Conservation (phyloP, 2,113 vertebrate species). For the Poecile atricapillus region DNA sequence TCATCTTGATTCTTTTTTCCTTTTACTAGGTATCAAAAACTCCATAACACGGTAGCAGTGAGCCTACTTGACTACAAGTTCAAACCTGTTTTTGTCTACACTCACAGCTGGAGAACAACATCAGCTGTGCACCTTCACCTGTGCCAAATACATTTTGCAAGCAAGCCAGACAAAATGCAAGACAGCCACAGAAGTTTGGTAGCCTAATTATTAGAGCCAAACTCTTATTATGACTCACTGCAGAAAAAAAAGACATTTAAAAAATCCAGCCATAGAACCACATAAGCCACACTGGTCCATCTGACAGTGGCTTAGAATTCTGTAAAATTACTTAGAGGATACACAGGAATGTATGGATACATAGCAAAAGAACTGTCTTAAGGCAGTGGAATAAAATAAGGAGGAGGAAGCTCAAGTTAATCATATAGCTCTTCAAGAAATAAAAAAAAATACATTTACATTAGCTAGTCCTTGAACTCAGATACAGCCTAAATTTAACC, state of each 20-base stretch:
- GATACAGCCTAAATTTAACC: neutral
- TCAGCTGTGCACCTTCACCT: neutral
- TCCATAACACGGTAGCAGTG: neutral
- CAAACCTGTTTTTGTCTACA: neutral
- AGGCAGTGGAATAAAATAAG: neutral
- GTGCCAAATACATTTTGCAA: neutral
- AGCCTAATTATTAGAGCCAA: neutral
- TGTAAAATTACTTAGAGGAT: neutral
- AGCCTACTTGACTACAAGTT: neutral
- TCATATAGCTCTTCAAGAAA: neutral
- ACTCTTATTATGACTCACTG: neutral
- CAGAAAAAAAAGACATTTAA: fast-evolving
- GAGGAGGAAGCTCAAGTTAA: fast-evolving
- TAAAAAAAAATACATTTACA: no score
- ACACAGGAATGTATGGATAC: fast-evolving
- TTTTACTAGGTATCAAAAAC: neutral
- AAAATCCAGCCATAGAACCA: neutral
- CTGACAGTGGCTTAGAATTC: neutral
- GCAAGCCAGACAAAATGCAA: neutral
- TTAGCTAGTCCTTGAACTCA: neutral
- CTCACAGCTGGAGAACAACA: neutral
- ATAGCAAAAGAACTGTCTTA: neutral
- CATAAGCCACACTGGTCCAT: neutral
- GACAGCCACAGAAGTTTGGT: fast-evolving
- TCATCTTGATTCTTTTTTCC: neutral